These are phyloP conservation scores for Pristionchus japonicus DNA, from an alignment of 2,888 invertebrate species.

Conservation along the genomic window DNA sequence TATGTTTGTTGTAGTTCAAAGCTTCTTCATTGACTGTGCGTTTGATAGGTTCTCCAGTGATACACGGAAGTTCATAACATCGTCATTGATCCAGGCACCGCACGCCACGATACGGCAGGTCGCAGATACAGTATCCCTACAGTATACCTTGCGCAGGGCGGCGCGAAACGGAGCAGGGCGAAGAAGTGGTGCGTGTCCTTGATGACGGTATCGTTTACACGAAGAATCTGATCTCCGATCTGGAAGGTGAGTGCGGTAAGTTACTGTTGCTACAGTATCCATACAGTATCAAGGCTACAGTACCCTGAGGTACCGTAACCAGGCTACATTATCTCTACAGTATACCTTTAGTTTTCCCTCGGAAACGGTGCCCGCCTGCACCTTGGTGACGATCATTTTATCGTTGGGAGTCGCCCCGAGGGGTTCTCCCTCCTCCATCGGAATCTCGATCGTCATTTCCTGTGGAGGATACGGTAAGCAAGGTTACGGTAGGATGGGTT, in stretches of 20 bases:
- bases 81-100: too few species aligned
- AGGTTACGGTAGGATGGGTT: not conserved
- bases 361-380: conserved; percentile 65
- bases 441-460: conserved; percentile 60
- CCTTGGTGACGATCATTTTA: conserved; percentile 67
- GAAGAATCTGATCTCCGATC: conserved; percentile 59
- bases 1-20: too few species aligned
- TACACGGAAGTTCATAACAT: too few species aligned
- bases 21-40: too few species aligned
- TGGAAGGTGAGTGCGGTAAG: conserved; percentile 43
- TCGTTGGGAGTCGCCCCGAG: conserved; percentile 71
- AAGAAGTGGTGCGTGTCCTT: conserved; percentile 57
- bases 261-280: too few species aligned
- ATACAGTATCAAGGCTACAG: too few species aligned
- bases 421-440: conserved; percentile 71
- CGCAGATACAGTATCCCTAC: too few species aligned
- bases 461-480: conserved; percentile 18
- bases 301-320: too few species aligned
- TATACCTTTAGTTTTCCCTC: conserved; percentile 67
- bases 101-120: not conserved
- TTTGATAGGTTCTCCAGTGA: too few species aligned
- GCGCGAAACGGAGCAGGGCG: conserved; percentile 56
- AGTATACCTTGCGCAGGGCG: conserved; percentile 52
- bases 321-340: not conserved
- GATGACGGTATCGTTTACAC: conserved; percentile 55